A percentile compares a stretch with the other conserved stretches of the same genome.
phyloP scores from a whole-genome alignment of 2,113 vertebrate genomes.

The Columba janthina region DNA sequence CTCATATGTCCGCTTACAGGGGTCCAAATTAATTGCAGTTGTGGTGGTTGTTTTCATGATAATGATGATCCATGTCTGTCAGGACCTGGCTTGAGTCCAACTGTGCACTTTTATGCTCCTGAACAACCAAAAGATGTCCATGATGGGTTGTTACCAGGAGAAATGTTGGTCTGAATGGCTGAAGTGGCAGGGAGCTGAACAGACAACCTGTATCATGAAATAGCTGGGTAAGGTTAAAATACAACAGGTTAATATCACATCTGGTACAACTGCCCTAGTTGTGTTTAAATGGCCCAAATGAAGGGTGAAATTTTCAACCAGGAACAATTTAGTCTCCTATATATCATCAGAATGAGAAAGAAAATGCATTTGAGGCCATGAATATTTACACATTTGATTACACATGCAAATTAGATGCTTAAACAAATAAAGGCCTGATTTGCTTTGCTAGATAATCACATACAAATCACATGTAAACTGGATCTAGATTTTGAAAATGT shows the following conservation, averaged over 20 bases:
- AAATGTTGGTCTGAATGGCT: background rate
- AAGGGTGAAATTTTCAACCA: background rate
- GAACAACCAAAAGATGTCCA: background rate
- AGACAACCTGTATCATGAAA: background rate
- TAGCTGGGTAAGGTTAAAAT: background rate
- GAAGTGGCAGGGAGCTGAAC: background rate
- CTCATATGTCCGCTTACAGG: background rate
- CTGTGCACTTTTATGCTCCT: background rate
- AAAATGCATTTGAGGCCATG: background rate
- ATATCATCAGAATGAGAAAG: background rate
- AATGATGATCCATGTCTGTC: background rate
- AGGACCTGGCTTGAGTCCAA: background rate
- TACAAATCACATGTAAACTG: background rate
- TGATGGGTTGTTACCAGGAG: background rate
- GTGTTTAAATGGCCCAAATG: background rate
- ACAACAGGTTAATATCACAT: background rate
- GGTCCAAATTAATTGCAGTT: background rate
- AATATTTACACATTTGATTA: background rate
- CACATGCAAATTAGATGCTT: background rate
- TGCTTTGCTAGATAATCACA: background rate
- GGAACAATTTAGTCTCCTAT: background rate
- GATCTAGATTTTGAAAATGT: background rate
- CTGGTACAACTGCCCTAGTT: background rate
- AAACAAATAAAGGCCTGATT: background rate
- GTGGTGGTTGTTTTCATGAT: background rate